phyloP scores from a whole-genome alignment of 2,888 invertebrate genomes.

The Ecliptopera silaceata region DNA sequence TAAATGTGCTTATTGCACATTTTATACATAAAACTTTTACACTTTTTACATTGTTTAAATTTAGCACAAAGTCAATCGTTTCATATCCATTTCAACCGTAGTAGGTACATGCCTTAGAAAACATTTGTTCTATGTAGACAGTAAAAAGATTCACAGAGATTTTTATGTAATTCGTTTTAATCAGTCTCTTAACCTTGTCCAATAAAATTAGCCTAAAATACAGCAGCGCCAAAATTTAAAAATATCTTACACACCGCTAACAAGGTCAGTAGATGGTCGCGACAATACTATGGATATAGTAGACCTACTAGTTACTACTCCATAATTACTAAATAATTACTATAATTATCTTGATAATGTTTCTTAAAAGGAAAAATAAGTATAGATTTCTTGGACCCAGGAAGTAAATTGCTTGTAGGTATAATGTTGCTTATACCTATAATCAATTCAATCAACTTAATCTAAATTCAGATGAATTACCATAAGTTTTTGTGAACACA shows the following conservation, averaged over 20 bases:
- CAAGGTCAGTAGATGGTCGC: constrained; percentile 12
- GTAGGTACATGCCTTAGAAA: too few relatives aligned
- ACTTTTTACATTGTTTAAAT: too few relatives aligned
- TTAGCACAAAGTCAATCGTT: too few relatives aligned
- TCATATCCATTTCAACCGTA: too few relatives aligned
- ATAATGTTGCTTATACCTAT: neutral
- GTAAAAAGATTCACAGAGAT: too few relatives aligned
- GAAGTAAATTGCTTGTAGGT: neutral
- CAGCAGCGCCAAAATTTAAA: constrained; percentile 9
- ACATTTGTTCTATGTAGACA: too few relatives aligned
- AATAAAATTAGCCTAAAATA: neutral
- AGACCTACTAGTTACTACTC: too few relatives aligned
- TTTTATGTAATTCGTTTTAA: too few relatives aligned
- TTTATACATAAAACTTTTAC: constrained; percentile 23
- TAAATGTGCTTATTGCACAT: constrained; percentile 36
- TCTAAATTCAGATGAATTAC: neutral
- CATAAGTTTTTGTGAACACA: neutral
- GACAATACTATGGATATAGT: neutral
- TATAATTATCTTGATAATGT: neutral
- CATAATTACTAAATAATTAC: neutral
- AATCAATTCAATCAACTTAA: neutral
- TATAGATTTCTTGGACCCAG: neutral
- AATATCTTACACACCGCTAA: neutral
- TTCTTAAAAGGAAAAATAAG: neutral
- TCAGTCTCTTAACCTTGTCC: neutral